Evolutionary conservation across 64 coral and sea anemone species (phyloP).

Genomic region (Pocillopora verrucosa): DNA sequence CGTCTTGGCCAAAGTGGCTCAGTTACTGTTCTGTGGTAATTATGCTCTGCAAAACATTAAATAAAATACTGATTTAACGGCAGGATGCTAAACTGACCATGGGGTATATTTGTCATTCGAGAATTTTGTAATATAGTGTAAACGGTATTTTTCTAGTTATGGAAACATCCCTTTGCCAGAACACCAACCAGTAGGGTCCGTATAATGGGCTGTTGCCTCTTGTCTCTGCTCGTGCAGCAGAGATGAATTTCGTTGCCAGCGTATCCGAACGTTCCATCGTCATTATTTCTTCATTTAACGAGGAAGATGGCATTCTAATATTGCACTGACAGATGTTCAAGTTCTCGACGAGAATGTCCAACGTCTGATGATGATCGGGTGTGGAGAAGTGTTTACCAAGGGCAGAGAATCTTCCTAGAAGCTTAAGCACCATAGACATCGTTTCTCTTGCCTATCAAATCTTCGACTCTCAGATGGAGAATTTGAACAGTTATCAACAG

Average conservation of each 20-base stretch:
- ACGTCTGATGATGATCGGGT: too few species aligned
- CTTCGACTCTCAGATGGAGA: neutral
- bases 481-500: neutral
- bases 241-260: neutral
- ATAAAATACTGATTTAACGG: slow-evolving; percentile 21
- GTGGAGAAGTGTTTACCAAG: neutral
- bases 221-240: neutral
- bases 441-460: neutral
- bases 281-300: neutral
- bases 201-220: neutral
- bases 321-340: neutral
- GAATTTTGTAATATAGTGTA: neutral
- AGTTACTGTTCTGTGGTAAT: neutral
- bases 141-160: too few species aligned
- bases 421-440: neutral
- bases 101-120: slow-evolving; percentile 6
- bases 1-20: neutral
- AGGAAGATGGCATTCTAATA: neutral
- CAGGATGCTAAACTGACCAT: slow-evolving; percentile 4
- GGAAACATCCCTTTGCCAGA: neutral
- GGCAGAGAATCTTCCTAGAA: neutral
- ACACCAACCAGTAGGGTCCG: neutral
- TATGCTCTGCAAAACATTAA: neutral
- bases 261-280: neutral
- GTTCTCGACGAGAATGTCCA: neutral